These are phyloP conservation scores for Hormiphora californensis DNA, from an alignment of 37 sponge, comb jelly and placozoan genomes.

Conservation along the genomic window DNA sequence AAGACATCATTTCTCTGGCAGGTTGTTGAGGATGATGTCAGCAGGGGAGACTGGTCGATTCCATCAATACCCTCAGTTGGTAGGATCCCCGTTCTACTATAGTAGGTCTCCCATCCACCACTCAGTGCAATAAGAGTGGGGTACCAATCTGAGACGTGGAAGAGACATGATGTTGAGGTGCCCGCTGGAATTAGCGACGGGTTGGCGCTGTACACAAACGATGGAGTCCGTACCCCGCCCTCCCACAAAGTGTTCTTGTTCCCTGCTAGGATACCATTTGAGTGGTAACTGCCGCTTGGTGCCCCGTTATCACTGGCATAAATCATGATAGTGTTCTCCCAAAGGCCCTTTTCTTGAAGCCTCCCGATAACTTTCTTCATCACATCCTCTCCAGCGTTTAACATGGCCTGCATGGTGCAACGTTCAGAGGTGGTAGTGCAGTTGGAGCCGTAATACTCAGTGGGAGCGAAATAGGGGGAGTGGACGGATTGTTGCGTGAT, in stretches of 20 bases:
- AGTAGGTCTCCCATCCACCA: neutral
- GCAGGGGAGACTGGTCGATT: neutral
- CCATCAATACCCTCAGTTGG: neutral
- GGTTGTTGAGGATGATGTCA: neutral
- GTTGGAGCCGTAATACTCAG: neutral
- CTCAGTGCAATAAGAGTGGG: neutral
- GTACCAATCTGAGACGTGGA: neutral
- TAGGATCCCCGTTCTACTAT: neutral
- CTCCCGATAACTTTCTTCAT: neutral
- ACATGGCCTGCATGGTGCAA: conserved; percentile 15
- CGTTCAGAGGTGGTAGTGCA: neutral
- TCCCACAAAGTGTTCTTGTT: conserved; percentile 25
- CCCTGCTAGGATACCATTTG: neutral
- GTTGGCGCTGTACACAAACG: neutral
- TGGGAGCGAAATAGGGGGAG: neutral
- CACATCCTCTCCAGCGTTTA: neutral
- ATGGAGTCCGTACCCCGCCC: neutral
- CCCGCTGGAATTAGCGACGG: neutral
- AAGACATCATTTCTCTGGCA: neutral
- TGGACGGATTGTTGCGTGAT: neutral
- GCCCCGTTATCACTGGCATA: neutral
- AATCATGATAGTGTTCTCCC: neutral
- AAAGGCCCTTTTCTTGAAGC: neutral
- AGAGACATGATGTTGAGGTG: neutral
- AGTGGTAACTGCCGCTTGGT: neutral